Percentiles rank a stretch among this genome's conserved stretches.
Conservation (phyloP, 2,113 vertebrate genomes). For the Chroicocephalus ridibundus region DNA sequence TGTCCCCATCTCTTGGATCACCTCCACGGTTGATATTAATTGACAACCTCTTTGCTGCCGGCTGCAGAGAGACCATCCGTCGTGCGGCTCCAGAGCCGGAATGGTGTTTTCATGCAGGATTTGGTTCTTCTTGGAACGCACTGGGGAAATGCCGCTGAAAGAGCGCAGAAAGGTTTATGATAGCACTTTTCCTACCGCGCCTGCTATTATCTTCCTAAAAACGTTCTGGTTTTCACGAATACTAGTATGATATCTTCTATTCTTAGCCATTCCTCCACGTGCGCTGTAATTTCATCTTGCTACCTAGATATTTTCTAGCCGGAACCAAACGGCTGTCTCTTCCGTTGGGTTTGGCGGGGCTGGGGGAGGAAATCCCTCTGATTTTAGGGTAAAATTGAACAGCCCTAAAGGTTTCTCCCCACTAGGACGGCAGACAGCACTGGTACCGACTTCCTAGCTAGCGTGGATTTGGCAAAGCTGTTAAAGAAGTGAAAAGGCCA, state of each 20-base stretch:
- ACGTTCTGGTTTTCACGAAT: fast-evolving
- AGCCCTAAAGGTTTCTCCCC: not conserved
- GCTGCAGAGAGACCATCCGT: not conserved
- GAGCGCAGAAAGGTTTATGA: not conserved
- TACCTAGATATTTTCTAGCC: not conserved
- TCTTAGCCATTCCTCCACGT: not conserved
- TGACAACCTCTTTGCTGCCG: not conserved
- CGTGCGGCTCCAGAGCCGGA: fast-evolving
- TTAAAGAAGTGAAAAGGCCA: not conserved
- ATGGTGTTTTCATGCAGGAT: fast-evolving
- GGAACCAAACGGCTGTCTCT: not conserved
- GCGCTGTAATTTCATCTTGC: not conserved
- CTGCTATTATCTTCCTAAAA: not conserved
- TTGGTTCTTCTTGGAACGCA: not conserved
- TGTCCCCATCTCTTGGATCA: not conserved
- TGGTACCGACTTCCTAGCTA: not conserved
- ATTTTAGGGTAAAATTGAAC: not conserved
- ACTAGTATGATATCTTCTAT: not conserved
- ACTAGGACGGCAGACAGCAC: not conserved
- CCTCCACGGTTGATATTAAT: not conserved
- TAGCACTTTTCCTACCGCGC: fast-evolving
- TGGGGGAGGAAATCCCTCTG: not conserved
- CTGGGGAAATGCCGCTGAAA: not conserved
- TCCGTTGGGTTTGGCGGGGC: fast-evolving
- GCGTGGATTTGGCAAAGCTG: not conserved